Evolutionary conservation across 2,113 vertebrate species (phyloP).

Genomic region (Dasypus novemcinctus): DNA sequence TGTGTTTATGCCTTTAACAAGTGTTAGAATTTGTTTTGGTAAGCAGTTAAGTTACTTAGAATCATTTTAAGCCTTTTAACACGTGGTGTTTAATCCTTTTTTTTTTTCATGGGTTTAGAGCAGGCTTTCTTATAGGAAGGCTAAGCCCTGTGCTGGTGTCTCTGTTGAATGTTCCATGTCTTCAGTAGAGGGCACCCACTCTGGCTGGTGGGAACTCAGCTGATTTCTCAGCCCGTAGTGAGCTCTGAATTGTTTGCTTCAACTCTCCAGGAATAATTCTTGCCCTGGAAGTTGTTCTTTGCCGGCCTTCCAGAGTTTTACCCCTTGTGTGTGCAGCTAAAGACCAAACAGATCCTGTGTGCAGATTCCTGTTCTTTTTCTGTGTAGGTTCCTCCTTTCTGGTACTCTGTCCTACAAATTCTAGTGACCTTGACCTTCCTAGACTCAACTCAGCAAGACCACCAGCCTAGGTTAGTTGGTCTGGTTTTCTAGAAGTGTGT

Average conservation of each 20-base stretch:
- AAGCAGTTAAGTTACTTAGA: not conserved
- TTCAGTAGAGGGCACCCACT: not conserved
- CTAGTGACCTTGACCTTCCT: not conserved
- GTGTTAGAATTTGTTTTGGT: not conserved
- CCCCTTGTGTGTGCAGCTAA: not conserved
- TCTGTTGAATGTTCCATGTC: not conserved
- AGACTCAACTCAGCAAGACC: not conserved
- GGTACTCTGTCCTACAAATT: rapidly evolving
- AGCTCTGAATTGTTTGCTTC: not conserved
- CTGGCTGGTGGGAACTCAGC: too few relatives aligned
- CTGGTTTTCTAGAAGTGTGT: not conserved
- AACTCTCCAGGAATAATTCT: not conserved
- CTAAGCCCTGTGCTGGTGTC: not conserved
- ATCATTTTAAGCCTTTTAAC: not conserved
- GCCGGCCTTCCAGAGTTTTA: rapidly evolving
- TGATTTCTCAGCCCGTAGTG: not conserved
- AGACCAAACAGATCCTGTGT: not conserved
- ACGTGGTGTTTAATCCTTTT: not conserved
- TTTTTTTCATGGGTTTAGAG: not conserved
- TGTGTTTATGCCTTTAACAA: not conserved
- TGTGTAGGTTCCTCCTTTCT: not conserved
- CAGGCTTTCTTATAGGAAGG: not conserved
- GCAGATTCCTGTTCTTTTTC: not conserved
- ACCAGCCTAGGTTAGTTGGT: not conserved
- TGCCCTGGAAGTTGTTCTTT: not conserved